phyloP scores from a whole-genome alignment of 1,140 invertebrate species.

The Drosophila sucinea region DNA sequence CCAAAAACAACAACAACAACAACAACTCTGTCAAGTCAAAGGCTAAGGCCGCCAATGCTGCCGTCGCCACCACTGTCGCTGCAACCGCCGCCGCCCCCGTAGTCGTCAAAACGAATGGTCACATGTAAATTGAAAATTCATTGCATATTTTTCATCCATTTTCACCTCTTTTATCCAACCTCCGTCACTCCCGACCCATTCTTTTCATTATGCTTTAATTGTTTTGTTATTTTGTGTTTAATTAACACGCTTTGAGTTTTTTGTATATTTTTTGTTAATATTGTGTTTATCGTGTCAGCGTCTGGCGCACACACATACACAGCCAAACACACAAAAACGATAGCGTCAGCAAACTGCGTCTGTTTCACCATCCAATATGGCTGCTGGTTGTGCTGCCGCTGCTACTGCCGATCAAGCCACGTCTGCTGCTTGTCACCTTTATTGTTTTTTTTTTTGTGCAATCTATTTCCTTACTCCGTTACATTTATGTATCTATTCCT shows the following conservation, averaged over 20 bases:
- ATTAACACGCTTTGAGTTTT: slow-evolving; percentile 53
- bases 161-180: slow-evolving; percentile 3
- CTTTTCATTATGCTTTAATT: slow-evolving; percentile 51
- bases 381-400: slow-evolving; percentile 20
- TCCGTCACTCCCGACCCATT: slow-evolving; percentile 27
- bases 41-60: slow-evolving; percentile 55
- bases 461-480: neutral
- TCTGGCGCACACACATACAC: slow-evolving; percentile 24
- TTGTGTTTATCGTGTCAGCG: slow-evolving; percentile 65
- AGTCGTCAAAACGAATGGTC: slow-evolving; percentile 65
- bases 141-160: slow-evolving; percentile 64
- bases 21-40: slow-evolving; percentile 42
- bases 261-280: slow-evolving; percentile 37
- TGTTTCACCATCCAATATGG: slow-evolving; percentile 58
- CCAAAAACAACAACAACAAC: slow-evolving; percentile 30
- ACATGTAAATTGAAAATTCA: slow-evolving; percentile 67
- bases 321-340: slow-evolving; percentile 17
- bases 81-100: neutral
- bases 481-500: neutral
- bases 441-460: neutral
- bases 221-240: slow-evolving; percentile 71
- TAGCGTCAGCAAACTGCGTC: slow-evolving; percentile 60
- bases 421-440: slow-evolving; percentile 43
- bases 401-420: slow-evolving; percentile 60
- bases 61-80: neutral